phyloP scores from a whole-genome alignment of 2,888 invertebrate genomes.

The Eulithis prunata region DNA sequence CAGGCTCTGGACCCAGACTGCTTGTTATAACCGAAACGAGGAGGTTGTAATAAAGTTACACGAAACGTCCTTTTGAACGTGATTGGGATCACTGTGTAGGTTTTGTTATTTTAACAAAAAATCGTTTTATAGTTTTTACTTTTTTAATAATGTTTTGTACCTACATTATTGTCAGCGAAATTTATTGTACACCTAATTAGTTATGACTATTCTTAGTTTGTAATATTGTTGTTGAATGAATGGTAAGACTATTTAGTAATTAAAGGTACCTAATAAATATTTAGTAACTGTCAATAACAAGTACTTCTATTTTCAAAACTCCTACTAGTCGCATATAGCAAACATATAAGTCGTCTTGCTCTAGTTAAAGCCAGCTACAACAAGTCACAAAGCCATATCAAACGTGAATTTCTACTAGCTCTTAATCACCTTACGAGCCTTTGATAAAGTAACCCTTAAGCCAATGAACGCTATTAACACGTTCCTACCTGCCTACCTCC shows the following conservation, averaged over 20 bases:
- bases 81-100: constrained; percentile 46
- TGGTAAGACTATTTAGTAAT: too few species aligned
- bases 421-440: constrained; percentile 66
- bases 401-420: constrained; percentile 67
- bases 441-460: constrained; percentile 62
- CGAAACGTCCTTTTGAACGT: constrained; percentile 61
- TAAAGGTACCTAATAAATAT: too few species aligned
- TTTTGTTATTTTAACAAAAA: neutral
- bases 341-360: neutral
- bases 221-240: too few species aligned
- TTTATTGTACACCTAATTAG: too few species aligned
- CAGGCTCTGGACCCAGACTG: constrained; percentile 60
- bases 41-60: constrained; percentile 72
- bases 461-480: constrained; percentile 36
- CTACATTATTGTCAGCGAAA: too few species aligned
- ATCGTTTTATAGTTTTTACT: too few species aligned
- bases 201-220: too few species aligned
- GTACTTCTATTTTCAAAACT: too few species aligned
- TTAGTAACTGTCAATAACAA: too few species aligned
- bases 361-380: too few species aligned
- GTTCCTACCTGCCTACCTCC: constrained; percentile 13
- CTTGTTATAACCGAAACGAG: constrained; percentile 70
- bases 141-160: too few species aligned
- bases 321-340: neutral
- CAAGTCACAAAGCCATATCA: constrained; percentile 65